A percentile compares a stretch with the other conserved stretches of the same genome.
Conservation (phyloP, 2,888 invertebrate genomes). For the Meganola albula region DNA sequence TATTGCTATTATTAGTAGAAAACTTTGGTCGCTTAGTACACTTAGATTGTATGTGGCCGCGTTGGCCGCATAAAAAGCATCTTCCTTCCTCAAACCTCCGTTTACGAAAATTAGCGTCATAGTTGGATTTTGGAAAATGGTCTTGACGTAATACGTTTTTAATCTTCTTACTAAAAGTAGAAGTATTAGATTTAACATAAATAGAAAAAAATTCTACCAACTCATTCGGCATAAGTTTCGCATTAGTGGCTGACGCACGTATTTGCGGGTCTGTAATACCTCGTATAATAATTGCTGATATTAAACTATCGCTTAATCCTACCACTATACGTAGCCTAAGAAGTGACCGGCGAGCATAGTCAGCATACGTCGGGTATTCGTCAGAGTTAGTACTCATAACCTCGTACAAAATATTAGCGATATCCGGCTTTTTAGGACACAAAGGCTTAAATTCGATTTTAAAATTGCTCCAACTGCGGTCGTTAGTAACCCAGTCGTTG, state of each 20-base stretch:
- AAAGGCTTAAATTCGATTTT: conserved; percentile 17
- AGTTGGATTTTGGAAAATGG: neutral
- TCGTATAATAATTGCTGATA: conserved; percentile 4
- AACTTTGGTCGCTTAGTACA: conserved; percentile 1
- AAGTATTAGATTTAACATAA: conserved; percentile 4
- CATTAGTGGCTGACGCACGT: conserved; percentile 4
- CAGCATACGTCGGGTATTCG: conserved; percentile 18
- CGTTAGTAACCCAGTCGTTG: conserved; percentile 15
- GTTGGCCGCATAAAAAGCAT: conserved; percentile 1
- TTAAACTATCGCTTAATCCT: conserved; percentile 26
- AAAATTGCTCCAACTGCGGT: conserved; percentile 22
- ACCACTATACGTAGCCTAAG: conserved; percentile 14
- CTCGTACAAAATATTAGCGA: conserved; percentile 16
- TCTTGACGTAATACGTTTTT: too few species aligned
- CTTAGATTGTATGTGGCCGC: neutral
- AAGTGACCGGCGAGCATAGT: conserved; percentile 16
- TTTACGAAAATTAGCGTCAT: neutral
- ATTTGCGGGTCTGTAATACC: conserved; percentile 7
- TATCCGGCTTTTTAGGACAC: conserved; percentile 16
- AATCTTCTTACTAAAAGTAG: neutral
- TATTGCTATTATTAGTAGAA: neutral
- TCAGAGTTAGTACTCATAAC: conserved; percentile 16
- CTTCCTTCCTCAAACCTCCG: neutral
- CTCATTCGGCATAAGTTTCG: conserved; percentile 1
- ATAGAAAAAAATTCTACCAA: conserved; percentile 7